Conservation (phyloP, 2,113 vertebrate species). For the Syngnathus typhle region DNA sequence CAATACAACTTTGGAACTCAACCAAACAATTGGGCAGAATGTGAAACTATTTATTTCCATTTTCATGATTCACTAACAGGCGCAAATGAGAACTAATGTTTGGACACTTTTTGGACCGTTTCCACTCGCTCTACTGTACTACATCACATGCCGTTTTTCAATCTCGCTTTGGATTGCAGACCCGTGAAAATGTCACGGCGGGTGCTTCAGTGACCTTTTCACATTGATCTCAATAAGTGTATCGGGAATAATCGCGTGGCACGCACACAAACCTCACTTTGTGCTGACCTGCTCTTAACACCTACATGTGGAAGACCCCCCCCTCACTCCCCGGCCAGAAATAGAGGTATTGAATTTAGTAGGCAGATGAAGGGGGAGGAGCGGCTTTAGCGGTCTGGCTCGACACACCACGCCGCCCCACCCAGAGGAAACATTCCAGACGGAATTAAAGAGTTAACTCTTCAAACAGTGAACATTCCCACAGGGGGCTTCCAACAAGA, state of each 20-base stretch:
- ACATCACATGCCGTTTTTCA: not conserved
- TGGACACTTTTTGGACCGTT: not conserved
- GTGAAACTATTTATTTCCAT: not conserved
- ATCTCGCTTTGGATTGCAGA: not conserved
- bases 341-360: constrained; percentile 75
- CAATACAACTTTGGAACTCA: too few species aligned
- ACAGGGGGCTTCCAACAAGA: constrained; percentile 59
- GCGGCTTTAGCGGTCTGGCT: constrained; percentile 59
- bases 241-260: constrained; percentile 14
- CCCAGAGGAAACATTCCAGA: constrained; percentile 78
- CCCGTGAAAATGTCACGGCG: not conserved
- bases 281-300: constrained; percentile 62
- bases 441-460: constrained; percentile 76
- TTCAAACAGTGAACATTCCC: constrained; percentile 71
- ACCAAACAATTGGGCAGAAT: not conserved
- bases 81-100: too few species aligned
- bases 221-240: constrained; percentile 15
- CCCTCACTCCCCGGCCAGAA: constrained; percentile 43
- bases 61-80: not conserved
- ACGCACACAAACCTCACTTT: constrained; percentile 40
- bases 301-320: constrained; percentile 51
- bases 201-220: not conserved
- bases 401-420: constrained; percentile 65
- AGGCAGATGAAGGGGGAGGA: constrained; percentile 52
- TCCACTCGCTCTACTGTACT: not conserved